Evolutionary conservation across 2,888 invertebrate species (phyloP).

Genomic region (Phengaris alcon): DNA sequence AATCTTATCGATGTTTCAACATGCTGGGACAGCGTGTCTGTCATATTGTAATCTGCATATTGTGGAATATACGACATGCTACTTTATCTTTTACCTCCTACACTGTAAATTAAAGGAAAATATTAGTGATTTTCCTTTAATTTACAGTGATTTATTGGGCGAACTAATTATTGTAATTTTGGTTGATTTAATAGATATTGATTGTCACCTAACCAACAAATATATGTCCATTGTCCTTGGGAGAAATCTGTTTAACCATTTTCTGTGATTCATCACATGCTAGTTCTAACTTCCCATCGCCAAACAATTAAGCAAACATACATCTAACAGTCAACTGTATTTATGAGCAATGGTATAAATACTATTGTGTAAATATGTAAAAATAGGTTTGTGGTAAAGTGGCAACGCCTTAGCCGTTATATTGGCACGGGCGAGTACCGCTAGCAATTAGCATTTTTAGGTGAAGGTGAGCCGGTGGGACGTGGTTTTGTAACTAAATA

Average conservation of each 20-base stretch:
- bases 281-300: background rate
- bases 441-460: conserved; percentile 64
- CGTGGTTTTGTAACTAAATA: conserved; percentile 36
- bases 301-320: background rate
- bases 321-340: background rate
- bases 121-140: no score
- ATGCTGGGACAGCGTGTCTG: background rate
- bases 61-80: background rate
- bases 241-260: background rate
- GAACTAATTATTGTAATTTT: no score
- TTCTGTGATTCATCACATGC: background rate
- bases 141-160: no score
- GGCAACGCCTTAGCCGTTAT: conserved; percentile 58
- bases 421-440: conserved; percentile 46
- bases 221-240: background rate
- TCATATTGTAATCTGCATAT: conserved; percentile 15
- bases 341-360: background rate
- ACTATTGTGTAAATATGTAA: background rate
- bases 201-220: no score
- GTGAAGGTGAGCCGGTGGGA: conserved; percentile 64
- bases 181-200: no score
- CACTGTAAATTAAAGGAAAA: background rate
- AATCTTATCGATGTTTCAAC: conserved; percentile 7
- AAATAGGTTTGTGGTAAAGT: conserved; percentile 33
- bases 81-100: background rate